phyloP scores from a whole-genome alignment of 1,140 invertebrate species.

The Nasonia giraulti region DNA sequence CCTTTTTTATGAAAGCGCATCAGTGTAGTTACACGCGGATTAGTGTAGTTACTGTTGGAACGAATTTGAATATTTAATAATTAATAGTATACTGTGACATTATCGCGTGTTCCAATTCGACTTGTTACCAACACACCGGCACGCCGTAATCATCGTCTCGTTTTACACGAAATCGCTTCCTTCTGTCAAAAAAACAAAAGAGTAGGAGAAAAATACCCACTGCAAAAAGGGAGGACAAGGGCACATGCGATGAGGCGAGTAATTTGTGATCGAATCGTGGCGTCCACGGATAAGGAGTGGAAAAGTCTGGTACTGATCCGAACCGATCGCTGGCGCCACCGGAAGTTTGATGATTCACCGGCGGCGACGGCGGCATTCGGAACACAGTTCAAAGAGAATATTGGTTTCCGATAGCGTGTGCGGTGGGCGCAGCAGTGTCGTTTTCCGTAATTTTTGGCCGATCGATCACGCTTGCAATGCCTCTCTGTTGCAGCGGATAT shows the following conservation, averaged over 20 bases:
- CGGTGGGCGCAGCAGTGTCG: too few species aligned
- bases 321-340: background rate
- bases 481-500: background rate
- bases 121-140: background rate
- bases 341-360: background rate
- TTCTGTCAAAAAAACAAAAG: background rate
- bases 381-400: background rate
- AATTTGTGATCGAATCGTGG: background rate
- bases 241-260: background rate
- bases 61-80: too few species aligned
- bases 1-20: too few species aligned
- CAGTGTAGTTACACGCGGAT: too few species aligned
- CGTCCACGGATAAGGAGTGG: background rate
- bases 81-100: too few species aligned
- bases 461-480: background rate
- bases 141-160: background rate
- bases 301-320: background rate
- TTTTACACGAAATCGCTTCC: background rate
- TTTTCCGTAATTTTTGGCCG: background rate
- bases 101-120: background rate
- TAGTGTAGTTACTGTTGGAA: too few species aligned
- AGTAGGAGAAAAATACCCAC: background rate
- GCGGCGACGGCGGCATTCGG: background rate
- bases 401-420: background rate
- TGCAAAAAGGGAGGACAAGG: background rate